Evolutionary conservation across 2,888 invertebrate species (phyloP), one percentile per base, ranked within the genome.

Genomic region (Caenorhabditis zanzibari): DNA sequence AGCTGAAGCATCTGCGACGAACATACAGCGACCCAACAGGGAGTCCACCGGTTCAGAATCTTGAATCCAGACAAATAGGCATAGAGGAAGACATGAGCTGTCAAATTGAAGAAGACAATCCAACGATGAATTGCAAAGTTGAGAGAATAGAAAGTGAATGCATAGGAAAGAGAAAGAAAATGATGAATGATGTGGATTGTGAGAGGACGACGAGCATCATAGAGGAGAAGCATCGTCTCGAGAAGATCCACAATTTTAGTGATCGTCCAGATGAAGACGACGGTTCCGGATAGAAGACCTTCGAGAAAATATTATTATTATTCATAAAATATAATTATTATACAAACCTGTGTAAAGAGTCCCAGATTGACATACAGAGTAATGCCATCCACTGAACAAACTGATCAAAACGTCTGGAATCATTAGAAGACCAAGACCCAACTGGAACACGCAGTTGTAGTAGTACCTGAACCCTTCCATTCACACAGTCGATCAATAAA

Each of bases 161-260:
- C 82, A 73, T 81, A 85, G 56, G 79, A 58, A 24, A 86, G 75
- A 1, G 85, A 81, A 14, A 83, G 41, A 38, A 80, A 73, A 79
- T 87, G 87, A 54, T 87, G 87, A 35, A 87, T 54, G 49, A 87
- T 82, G 49, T 87, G 87, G 24, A 87, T 69, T 16, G 73, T 44
- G 19, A 87, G 69, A 0, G 87, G 87, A 4, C 75, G 54, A 6
- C 86, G 79, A 12, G 81, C 85, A 32, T 85, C 86, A 54, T 61
- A 49, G n/a, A 87, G 58, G 19, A 87, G 66, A 26, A 87, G 59
- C 52, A 85, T 35, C 14, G 87, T 87, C 52, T 87, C 87, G 41
- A 56, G 26, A 12, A 86, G 73, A 35, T 86, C 86, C 12, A 82
- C 26, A 1, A 82, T 35, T 54, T 87, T 87, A 5, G 80, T 81